A percentile compares a stretch with the other conserved stretches of the same genome.
These are phyloP conservation scores for Cirrhinus mrigala DNA, from an alignment of 2,797 vertebrate species.

Conservation along the genomic window DNA sequence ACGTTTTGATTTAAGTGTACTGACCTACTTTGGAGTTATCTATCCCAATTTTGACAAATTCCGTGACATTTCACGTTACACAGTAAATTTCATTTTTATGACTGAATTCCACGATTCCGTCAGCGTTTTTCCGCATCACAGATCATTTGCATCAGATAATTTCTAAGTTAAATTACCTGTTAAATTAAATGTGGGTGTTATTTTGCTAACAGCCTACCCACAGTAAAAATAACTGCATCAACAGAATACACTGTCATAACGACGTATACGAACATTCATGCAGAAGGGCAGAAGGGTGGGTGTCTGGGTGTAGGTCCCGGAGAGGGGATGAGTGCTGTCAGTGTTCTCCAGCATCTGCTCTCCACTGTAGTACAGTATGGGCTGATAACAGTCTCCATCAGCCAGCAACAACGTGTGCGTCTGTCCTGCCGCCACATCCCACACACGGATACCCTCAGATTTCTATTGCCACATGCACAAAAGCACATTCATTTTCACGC, in stretches of 20 bases:
- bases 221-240: background rate
- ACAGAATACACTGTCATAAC: background rate
- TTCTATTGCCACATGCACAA: slow-evolving; percentile 73
- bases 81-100: no score
- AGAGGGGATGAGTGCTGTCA: slow-evolving; percentile 7
- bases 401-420: slow-evolving; percentile 91
- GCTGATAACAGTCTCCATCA: slow-evolving; percentile 90
- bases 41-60: no score
- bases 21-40: no score
- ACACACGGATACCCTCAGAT: slow-evolving; percentile 82
- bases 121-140: no score
- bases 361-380: slow-evolving; percentile 89
- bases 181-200: background rate
- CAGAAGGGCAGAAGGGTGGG: slow-evolving; percentile 83
- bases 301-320: slow-evolving; percentile 74
- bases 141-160: background rate
- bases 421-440: slow-evolving; percentile 90
- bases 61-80: no score
- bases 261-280: slow-evolving; percentile 83
- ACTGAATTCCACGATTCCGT: no score
- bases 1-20: no score
- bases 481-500: background rate
- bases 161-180: background rate
- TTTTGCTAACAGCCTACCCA: background rate
- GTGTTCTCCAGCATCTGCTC: slow-evolving; percentile 72